A percentile compares a stretch with the other conserved stretches of the same genome.
Evolutionary conservation across 2,888 invertebrate genomes (phyloP).

Genomic region (Euplexia lucipara): DNA sequence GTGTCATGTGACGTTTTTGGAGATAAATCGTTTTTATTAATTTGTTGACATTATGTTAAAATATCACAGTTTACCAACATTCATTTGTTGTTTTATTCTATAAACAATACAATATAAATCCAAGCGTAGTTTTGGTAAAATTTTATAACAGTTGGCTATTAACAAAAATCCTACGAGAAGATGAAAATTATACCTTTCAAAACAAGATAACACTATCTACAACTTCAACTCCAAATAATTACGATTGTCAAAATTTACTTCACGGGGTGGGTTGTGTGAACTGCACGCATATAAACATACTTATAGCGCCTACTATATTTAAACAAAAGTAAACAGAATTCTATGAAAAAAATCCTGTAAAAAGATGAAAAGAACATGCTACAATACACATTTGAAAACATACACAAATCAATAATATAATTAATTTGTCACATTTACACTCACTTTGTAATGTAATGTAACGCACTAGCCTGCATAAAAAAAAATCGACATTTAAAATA

Average conservation of each 20-base stretch:
- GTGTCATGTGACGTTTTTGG: background rate
- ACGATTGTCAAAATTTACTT: background rate
- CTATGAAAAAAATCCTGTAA: too few relatives aligned
- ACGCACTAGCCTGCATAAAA: too few relatives aligned
- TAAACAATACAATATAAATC: too few relatives aligned
- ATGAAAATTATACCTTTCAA: slow-evolving; percentile 1
- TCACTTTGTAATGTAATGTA: background rate
- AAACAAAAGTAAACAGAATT: too few relatives aligned
- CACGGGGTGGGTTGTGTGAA: background rate
- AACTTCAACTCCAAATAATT: background rate
- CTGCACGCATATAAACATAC: background rate
- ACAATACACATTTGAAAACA: background rate
- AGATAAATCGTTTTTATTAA: background rate
- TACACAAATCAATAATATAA: background rate
- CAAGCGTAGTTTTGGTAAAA: background rate
- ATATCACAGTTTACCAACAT: background rate
- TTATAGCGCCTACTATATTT: background rate
- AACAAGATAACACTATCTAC: slow-evolving; percentile 29
- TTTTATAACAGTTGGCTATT: background rate
- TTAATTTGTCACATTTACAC: background rate
- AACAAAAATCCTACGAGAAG: slow-evolving; percentile 1
- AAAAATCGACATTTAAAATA: too few relatives aligned
- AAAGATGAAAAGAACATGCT: too few relatives aligned
- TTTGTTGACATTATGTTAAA: background rate
- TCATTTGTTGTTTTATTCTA: background rate